Evolutionary conservation across 2,113 vertebrate genomes (phyloP), one percentile per base, ranked within the genome.

Genomic region (Megatriorchis doriae): DNA sequence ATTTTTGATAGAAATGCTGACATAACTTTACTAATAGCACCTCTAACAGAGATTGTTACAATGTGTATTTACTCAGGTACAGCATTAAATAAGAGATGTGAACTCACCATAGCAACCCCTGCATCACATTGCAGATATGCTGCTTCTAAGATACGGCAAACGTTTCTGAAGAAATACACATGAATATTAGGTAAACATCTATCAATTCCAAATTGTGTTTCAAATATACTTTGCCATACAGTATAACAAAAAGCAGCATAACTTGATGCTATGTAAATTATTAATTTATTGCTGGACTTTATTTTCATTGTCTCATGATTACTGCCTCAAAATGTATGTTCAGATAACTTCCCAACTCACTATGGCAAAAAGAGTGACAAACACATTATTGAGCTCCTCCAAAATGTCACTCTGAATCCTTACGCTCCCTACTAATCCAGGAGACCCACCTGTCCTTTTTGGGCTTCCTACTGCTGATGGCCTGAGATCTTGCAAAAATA

Each of bases 21-120:
- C 94, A 90, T 79, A 81, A 75, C 70, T 82, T 94, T 70, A 29
- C 72, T 92, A 84, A 87, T 78, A 82, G 86, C 74, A 86, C 79
- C 47, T 83, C 77, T 81, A 71, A 48, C 65, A 81, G 72, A 34
- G 74, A 42, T 63, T 65, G 66, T 81, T 90, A 40, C 47, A 80
- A 52, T 84, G 53, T 96, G 73, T 98, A 78, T 98, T 98, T 97
- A 95, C 96, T 96, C 94, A 96, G 50, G 91, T 95, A 96, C 92
- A 71, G 65, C 81, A 95, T 97, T 97, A 94, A 97, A 94, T 97
- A 93, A 86, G 95, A 86, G 75, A 91, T 96, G 86, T 88, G 91
- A 71, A 96, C 55, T 98, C 84, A 73, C 96, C 95, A 94, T 96
- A 78, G 96, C 92, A 98, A 97, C 94, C 73, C 75, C 43, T 94